phyloP scores from a whole-genome alignment of 1,140 invertebrate genomes.

The Alviniconcha marisindica region DNA sequence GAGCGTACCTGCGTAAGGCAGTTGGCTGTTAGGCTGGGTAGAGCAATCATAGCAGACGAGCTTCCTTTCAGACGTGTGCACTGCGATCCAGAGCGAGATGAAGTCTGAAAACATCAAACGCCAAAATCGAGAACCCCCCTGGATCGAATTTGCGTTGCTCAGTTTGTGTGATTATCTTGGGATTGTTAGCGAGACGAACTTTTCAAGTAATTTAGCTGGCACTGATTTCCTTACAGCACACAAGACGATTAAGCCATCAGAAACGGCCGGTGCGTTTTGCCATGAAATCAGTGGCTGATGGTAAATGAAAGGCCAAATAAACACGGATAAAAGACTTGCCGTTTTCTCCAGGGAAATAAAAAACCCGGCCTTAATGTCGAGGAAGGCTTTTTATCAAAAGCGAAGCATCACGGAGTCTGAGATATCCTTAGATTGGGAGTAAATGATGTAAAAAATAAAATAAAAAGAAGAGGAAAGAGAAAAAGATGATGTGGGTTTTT shows the following conservation, averaged over 20 bases:
- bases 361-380: slow-evolving; percentile 5
- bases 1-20: too few relatives aligned
- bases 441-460: not conserved
- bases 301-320: slow-evolving; percentile 19
- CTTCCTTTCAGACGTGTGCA: too few relatives aligned
- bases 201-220: not conserved
- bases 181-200: not conserved
- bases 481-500: not conserved
- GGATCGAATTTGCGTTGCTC: not conserved
- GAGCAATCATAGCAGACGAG: too few relatives aligned
- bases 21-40: too few relatives aligned
- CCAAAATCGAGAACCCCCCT: not conserved
- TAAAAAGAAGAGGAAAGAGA: not conserved
- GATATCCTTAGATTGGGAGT: slow-evolving; percentile 13
- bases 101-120: slow-evolving; percentile 12
- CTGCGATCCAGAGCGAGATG: too few relatives aligned
- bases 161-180: not conserved
- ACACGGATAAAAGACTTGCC: slow-evolving; percentile 22
- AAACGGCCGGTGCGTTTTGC: not conserved
- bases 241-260: not conserved
- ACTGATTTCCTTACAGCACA: slow-evolving; percentile 22
- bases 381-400: slow-evolving; percentile 13
- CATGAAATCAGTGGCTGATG: slow-evolving; percentile 16
- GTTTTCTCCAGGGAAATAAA: slow-evolving; percentile 31
- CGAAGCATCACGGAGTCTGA: not conserved